phyloP scores from a whole-genome alignment of 2,797 vertebrate species.

The Melopsittacus undulatus region DNA sequence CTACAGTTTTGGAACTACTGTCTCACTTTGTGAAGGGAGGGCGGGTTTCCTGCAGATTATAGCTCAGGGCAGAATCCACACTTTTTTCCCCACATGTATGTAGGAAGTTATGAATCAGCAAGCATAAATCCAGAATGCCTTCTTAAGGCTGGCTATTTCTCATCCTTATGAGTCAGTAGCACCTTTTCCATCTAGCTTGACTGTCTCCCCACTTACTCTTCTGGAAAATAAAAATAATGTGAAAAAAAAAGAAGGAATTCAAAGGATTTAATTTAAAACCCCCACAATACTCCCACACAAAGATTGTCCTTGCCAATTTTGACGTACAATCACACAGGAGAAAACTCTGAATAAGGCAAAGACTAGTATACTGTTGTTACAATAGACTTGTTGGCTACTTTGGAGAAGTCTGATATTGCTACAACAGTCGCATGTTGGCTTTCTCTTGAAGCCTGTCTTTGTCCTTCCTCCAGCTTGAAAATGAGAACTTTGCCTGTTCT shows the following conservation, averaged over 20 bases:
- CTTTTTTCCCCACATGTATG: constrained; percentile 55
- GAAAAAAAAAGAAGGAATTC: background rate
- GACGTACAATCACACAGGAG: background rate
- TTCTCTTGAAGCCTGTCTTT: constrained; percentile 15
- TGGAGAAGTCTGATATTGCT: constrained; percentile 16
- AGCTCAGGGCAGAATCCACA: constrained; percentile 56
- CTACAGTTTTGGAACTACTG: constrained; percentile 57
- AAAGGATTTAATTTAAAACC: constrained; percentile 46
- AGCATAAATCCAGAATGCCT: constrained; percentile 64
- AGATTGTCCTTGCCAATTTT: constrained; percentile 39
- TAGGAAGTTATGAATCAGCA: constrained; percentile 82
- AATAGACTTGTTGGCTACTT: constrained; percentile 12
- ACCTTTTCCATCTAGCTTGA: constrained; percentile 62
- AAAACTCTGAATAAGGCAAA: constrained; percentile 52
- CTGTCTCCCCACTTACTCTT: constrained; percentile 54
- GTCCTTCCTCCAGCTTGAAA: constrained; percentile 10
- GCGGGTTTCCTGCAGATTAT: constrained; percentile 59
- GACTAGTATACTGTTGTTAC: constrained; percentile 13
- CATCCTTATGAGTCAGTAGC: constrained; percentile 74
- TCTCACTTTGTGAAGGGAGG: constrained; percentile 22
- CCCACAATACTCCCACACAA: constrained; percentile 38
- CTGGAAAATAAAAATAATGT: constrained; percentile 60
- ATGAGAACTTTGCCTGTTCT: background rate
- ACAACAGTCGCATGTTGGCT: background rate
- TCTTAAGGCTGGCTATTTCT: constrained; percentile 63